phyloP scores from a whole-genome alignment of 64 coral and sea anemone species.

The Pocillopora damicornis region DNA sequence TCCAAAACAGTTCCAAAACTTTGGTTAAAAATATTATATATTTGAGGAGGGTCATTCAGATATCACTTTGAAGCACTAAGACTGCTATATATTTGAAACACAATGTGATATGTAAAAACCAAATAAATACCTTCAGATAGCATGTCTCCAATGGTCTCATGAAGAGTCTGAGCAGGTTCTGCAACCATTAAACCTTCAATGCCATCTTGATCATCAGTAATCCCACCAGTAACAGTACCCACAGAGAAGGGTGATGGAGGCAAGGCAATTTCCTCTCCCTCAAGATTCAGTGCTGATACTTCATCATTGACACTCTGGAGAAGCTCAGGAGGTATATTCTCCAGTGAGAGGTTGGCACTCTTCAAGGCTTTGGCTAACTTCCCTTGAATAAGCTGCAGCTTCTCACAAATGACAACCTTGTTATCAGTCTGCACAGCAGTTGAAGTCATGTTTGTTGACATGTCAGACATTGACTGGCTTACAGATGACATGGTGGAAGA shows the following conservation, averaged over 20 bases:
- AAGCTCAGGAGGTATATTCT: slow-evolving; percentile 70
- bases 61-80: too few species aligned
- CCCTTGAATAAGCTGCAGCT: slow-evolving; percentile 84
- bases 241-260: slow-evolving; percentile 84
- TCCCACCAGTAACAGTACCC: slow-evolving; percentile 29
- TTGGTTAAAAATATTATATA: too few species aligned
- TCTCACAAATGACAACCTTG: slow-evolving; percentile 81
- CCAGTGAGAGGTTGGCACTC: slow-evolving; percentile 62
- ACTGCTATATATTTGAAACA: too few species aligned
- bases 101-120: neutral
- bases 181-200: slow-evolving; percentile 89
- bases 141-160: slow-evolving; percentile 90
- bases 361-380: slow-evolving; percentile 83
- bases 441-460: slow-evolving; percentile 77
- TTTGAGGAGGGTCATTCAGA: too few species aligned
- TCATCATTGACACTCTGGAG: slow-evolving; percentile 82
- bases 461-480: slow-evolving; percentile 74
- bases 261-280: slow-evolving; percentile 60
- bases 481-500: slow-evolving; percentile 67
- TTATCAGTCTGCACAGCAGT: slow-evolving; percentile 93
- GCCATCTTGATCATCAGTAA: slow-evolving; percentile 33
- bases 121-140: slow-evolving; percentile 67
- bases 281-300: slow-evolving; percentile 57
- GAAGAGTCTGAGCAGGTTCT: slow-evolving; percentile 91
- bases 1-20: too few species aligned